These are phyloP conservation scores for Ia io DNA, from an alignment of 2,113 vertebrate genomes.

Conservation along the genomic window DNA sequence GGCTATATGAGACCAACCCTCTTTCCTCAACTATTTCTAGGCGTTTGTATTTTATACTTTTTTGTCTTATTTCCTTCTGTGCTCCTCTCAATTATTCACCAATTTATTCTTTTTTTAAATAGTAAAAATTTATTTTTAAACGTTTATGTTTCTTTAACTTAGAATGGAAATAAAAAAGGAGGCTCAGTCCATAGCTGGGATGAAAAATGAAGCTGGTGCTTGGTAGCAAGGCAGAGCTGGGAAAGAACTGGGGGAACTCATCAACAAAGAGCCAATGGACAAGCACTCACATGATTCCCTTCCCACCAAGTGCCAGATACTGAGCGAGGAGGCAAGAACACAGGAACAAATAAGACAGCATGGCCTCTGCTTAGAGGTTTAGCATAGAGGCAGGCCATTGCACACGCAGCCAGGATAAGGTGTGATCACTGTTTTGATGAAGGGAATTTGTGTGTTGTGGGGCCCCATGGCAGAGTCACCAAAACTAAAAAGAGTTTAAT, in stretches of 20 bases:
- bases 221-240: neutral
- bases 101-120: neutral
- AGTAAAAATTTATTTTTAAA: conserved; percentile 32
- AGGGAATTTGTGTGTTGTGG: neutral
- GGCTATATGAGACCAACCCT: neutral
- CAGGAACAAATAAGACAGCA: neutral
- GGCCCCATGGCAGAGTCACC: neutral
- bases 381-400: neutral
- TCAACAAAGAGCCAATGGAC: neutral
- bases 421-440: neutral
- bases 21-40: neutral
- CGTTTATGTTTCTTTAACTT: neutral
- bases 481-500: neutral
- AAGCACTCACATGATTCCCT: neutral
- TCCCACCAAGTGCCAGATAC: accelerated
- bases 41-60: neutral
- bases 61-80: neutral
- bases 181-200: neutral
- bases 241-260: neutral
- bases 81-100: neutral
- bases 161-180: conserved; percentile 28
- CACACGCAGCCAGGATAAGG: neutral
- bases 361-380: neutral
- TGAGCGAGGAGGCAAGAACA: neutral
- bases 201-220: neutral